Percentiles rank a stretch among this genome's conserved stretches.
Conservation (phyloP, 1,140 invertebrate species). For the Trissolcus basalis region DNA sequence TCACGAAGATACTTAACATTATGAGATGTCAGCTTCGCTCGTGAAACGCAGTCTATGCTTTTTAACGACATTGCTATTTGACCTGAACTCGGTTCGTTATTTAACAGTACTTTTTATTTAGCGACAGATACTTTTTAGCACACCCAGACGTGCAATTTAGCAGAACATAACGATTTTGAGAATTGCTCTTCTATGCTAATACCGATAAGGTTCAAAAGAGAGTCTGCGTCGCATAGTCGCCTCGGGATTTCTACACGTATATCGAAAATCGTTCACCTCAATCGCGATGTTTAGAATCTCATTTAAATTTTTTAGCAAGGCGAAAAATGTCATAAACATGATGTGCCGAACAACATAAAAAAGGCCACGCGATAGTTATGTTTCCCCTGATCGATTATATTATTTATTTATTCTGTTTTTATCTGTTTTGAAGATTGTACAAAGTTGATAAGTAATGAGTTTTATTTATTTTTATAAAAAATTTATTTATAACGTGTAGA, state of each 20-base stretch:
- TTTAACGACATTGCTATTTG: conserved; percentile 46
- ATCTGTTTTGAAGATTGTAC: no score
- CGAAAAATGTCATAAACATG: not conserved
- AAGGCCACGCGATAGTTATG: no score
- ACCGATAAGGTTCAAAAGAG: conserved; percentile 70
- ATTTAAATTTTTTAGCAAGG: conserved; percentile 39
- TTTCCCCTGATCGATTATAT: no score
- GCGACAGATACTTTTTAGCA: conserved; percentile 69
- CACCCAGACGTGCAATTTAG: conserved; percentile 70
- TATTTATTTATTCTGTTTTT: no score
- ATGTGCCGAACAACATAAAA: no score
- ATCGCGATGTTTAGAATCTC: conserved; percentile 45
- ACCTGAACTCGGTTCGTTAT: conserved; percentile 61
- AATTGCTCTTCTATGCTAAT: conserved; percentile 75
- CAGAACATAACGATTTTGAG: conserved; percentile 72
- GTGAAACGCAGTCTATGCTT: conserved; percentile 29
- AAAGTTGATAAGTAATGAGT: no score
- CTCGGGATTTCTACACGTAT: conserved; percentile 63
- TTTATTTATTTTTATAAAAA: no score
- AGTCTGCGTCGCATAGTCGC: conserved; percentile 59
- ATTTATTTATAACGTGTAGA: no score
- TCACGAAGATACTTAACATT: conserved; percentile 14
- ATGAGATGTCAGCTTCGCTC: conserved; percentile 24
- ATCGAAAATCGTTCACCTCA: conserved; percentile 61
- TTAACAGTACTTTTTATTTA: conserved; percentile 68